Evolutionary conservation across 2,113 vertebrate genomes (phyloP), one percentile per base, ranked within the genome.

Genomic region (Symphodus melops): DNA sequence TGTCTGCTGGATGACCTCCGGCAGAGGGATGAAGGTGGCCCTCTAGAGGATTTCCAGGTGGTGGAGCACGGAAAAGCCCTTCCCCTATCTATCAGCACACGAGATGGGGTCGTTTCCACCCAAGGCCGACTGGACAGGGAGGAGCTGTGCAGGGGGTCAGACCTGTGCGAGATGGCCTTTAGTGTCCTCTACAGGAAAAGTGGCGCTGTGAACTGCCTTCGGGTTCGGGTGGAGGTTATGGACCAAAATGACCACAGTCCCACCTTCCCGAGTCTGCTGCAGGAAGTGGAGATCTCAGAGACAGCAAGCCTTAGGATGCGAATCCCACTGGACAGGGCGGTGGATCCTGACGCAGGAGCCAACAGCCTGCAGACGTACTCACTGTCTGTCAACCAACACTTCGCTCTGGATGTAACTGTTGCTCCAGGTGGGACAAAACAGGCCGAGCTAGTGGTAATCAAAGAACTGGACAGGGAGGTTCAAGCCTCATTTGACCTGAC

Each of bases 221-320:
- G 95, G 33, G 92, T 98, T 65, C 95, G 94, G 0, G 96, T 99
- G 87, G 95, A 97, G 83, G 95, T 98, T 64, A 79, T 96, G 91
- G 98, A 98, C 12, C 60, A 96, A 62, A 99, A 99, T 0, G 98
- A 99, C 86, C 95, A 98, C 8, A 92, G 89, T 5, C 97, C 97
- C 0, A 84, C 57, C 39, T 98, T 99, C 79, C 93, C 95, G 21
- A 95, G 89, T 1, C 58, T 86, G 0, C 60, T 94, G 39, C 95
- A 98, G 89, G 96, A 98, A 73, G 90, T 98, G 71, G 97, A 99
- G 89, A 97, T 98, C 79, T 97, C 97, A 0, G 97, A 98, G 90
- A 96, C 94, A 0, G 94, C 95, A 0, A 92, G 94, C 4, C 85
- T 97, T 33, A 81, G 56, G 12, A 97, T 94, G 0, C 89, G 95